Base-by-base conservation (phyloP, 1,140 invertebrate genomes). In the Himalopsyche phryganea region DNA sequence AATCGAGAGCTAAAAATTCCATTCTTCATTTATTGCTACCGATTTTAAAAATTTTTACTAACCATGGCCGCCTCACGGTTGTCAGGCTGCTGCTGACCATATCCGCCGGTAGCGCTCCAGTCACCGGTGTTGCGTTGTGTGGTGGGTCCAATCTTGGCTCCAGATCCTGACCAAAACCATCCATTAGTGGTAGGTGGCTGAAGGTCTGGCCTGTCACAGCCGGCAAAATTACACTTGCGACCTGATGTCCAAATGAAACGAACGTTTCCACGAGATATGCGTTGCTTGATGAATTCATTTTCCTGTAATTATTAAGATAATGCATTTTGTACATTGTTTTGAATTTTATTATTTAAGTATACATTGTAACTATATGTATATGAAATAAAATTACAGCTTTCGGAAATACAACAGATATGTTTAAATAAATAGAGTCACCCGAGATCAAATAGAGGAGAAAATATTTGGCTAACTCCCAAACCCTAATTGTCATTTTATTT, bases 101-200 rank as follows among this genome's bases (percentile, higher is more conserved):
- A 91, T 50, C 91, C 91, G 42, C 91, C 91, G 32, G 90, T 94
- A 62, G 81, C 76, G 63, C 89, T 91, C 92, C 92, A 94, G 68
- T 92, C 91, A 10, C 91, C 91, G 33, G 88, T 85, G 71, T 92
- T 92, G 51, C 90, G 81, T 71, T 92, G 88, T 19, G 87, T 91
- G 15, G 90, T 93, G 33, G 91, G 85, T 40, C 91, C 90, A 63
- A 94, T 91, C 76, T 93, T 92, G 41, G 87, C 90, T 6, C 90
- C 90, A 1, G 90, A 92, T 55, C 91, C 92, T 13, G 89, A 91
- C 91, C 91, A 94, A 83, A 94, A 94, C 91, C 91, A 94, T 58
- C 92, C 92, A 73, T 94, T 94, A 33, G 92, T 80, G 67, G 94
- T 91, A 49, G 88, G 85, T 0, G 92, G 92, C 76, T 93, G 89